Percentiles rank a stretch among this genome's conserved stretches.
These are phyloP conservation scores for Styela clava DNA, from an alignment of 23 tunicate species.

Conservation along the genomic window DNA sequence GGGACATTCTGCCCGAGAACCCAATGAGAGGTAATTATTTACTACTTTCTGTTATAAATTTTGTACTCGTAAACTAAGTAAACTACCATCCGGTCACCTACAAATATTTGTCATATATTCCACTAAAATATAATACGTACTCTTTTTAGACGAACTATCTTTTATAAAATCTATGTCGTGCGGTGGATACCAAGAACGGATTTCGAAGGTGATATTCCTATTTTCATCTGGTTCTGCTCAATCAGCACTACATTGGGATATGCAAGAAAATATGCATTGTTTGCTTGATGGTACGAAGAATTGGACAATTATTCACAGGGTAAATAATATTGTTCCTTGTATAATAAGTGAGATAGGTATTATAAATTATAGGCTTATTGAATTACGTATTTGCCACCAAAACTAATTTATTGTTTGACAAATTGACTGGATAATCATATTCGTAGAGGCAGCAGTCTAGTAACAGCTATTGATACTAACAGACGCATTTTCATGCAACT, in stretches of 20 bases:
- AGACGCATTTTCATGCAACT: no score
- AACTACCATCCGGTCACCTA: no score
- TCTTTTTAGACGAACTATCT: constrained; percentile 59
- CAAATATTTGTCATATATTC: no score
- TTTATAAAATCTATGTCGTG: constrained; percentile 48
- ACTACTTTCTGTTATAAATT: neutral
- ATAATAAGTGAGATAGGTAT: no score
- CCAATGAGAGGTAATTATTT: constrained; percentile 40
- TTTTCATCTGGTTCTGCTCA: constrained; percentile 76
- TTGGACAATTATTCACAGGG: constrained; percentile 51
- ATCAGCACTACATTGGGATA: constrained; percentile 71
- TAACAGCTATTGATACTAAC: no score
- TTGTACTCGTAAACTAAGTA: neutral
- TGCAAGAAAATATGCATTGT: constrained; percentile 64
- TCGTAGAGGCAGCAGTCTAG: no score
- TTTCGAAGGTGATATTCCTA: constrained; percentile 52
- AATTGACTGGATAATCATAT: no score
- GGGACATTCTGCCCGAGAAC: constrained; percentile 30
- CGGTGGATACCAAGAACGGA: constrained; percentile 40
- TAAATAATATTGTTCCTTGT: no score
- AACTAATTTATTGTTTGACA: no score
- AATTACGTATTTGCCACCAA: no score
- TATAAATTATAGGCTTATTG: no score
- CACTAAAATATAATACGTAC: no score
- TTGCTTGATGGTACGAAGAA: constrained; percentile 64